Conservation (phyloP, 2,888 invertebrate species). For the Herminia tarsipennalis region DNA sequence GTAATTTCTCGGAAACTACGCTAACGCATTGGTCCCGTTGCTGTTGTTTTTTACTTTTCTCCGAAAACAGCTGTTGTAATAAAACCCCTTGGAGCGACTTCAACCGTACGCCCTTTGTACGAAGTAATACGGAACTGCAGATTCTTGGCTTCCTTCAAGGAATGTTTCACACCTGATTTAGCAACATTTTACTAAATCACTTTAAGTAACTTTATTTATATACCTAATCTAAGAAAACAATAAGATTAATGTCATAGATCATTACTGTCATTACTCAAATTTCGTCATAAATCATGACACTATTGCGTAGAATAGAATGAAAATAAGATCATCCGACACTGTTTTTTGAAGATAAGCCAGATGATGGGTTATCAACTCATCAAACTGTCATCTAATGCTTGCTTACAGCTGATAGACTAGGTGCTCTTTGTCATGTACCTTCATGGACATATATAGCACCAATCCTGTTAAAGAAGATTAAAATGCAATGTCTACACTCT, state of each 20-base stretch:
- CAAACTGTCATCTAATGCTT: slow-evolving; percentile 31
- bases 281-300: slow-evolving; percentile 9
- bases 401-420: slow-evolving; percentile 23
- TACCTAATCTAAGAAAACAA: slow-evolving; percentile 17
- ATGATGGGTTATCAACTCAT: slow-evolving; percentile 29
- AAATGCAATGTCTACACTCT: slow-evolving; percentile 40
- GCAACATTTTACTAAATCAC: slow-evolving; percentile 3
- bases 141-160: slow-evolving; percentile 12
- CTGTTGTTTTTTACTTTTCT: slow-evolving; percentile 9
- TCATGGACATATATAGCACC: slow-evolving; percentile 17
- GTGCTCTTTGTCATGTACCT: slow-evolving; percentile 18
- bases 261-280: slow-evolving; percentile 26
- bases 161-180: slow-evolving; percentile 11
- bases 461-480: slow-evolving; percentile 40
- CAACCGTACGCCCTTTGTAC: slow-evolving; percentile 5
- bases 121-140: slow-evolving; percentile 9
- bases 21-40: slow-evolving; percentile 3
- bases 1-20: slow-evolving; percentile 28
- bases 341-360: slow-evolving; percentile 47
- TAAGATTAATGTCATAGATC: slow-evolving; percentile 23
- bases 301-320: slow-evolving; percentile 29
- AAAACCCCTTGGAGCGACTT: slow-evolving; percentile 18
- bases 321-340: slow-evolving; percentile 44
- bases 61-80: slow-evolving; percentile 11
- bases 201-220: no score